A percentile compares a stretch with the other conserved stretches of the same genome.
Conservation (phyloP, 2,113 vertebrate genomes). For the Poecilia latipinna region DNA sequence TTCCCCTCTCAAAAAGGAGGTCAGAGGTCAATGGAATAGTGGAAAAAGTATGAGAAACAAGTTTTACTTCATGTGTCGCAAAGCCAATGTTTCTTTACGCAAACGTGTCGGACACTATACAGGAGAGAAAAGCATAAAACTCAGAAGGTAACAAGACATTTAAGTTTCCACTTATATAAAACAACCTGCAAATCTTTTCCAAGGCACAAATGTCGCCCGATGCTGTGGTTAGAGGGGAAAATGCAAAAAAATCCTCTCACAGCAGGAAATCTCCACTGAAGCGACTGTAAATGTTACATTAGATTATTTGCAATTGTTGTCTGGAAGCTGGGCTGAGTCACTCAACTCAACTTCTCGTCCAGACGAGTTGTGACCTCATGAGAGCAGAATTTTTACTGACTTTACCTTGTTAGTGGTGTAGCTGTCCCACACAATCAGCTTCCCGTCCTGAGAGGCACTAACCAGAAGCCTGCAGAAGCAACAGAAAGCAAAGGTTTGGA, state of each 20-base stretch:
- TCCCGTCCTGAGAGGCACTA: constrained; percentile 91
- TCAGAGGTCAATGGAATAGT: too few species aligned
- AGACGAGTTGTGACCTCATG: constrained; percentile 3
- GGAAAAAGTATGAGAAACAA: too few species aligned
- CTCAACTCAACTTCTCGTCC: constrained; percentile 24
- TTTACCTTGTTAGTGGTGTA: constrained; percentile 92
- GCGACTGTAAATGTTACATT: background rate
- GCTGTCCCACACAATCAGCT: constrained; percentile 91
- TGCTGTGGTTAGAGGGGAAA: background rate
- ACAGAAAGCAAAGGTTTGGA: background rate
- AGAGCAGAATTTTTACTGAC: background rate
- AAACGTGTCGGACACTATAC: too few species aligned
- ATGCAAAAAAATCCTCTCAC: background rate
- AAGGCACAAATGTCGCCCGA: too few species aligned
- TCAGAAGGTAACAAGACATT: too few species aligned
- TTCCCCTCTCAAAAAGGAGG: too few species aligned
- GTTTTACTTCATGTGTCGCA: too few species aligned
- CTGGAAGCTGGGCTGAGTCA: constrained; percentile 14
- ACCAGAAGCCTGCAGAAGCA: constrained; percentile 83
- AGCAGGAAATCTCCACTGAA: background rate
- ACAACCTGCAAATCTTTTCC: background rate
- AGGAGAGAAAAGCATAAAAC: too few species aligned
- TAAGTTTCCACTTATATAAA: too few species aligned
- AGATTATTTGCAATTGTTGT: background rate
- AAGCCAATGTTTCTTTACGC: too few species aligned